Evolutionary conservation across 2,888 invertebrate species (phyloP).

Genomic region (Lasioglossum vierecki): DNA sequence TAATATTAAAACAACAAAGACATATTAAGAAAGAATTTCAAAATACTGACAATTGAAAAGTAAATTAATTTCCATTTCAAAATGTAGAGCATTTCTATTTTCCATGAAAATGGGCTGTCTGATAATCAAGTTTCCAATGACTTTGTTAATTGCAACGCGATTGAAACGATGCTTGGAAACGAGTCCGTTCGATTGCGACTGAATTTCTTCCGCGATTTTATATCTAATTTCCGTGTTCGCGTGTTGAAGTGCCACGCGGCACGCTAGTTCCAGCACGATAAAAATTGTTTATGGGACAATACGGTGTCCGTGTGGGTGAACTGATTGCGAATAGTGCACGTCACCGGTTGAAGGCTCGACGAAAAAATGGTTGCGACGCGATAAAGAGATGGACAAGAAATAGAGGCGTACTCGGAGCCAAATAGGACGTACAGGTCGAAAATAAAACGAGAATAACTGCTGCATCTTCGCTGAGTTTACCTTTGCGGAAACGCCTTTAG

Average conservation of each 20-base stretch:
- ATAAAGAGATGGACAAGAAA: slow-evolving; percentile 55
- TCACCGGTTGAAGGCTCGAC: background rate
- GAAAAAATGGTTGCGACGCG: slow-evolving; percentile 33
- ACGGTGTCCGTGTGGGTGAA: background rate
- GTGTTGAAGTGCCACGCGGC: background rate
- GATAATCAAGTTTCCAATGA: no score
- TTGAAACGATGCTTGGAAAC: background rate
- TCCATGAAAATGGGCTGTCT: no score
- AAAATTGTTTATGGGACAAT: background rate
- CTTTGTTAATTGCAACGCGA: no score
- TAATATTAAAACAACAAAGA: no score
- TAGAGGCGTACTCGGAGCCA: slow-evolving; percentile 61
- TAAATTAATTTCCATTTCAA: no score
- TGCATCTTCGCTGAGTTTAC: slow-evolving; percentile 48
- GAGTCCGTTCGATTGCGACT: background rate
- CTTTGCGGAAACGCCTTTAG: slow-evolving; percentile 41
- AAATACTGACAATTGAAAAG: no score
- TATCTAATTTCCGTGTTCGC: background rate
- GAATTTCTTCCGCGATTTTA: background rate
- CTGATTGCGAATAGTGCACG: background rate
- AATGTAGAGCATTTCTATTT: no score
- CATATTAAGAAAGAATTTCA: no score
- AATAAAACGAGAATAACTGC: slow-evolving; percentile 58
- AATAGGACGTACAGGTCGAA: slow-evolving; percentile 57
- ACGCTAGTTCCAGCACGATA: background rate